phyloP scores from a whole-genome alignment of 1,140 invertebrate species.

The Meloidogyne hapla region DNA sequence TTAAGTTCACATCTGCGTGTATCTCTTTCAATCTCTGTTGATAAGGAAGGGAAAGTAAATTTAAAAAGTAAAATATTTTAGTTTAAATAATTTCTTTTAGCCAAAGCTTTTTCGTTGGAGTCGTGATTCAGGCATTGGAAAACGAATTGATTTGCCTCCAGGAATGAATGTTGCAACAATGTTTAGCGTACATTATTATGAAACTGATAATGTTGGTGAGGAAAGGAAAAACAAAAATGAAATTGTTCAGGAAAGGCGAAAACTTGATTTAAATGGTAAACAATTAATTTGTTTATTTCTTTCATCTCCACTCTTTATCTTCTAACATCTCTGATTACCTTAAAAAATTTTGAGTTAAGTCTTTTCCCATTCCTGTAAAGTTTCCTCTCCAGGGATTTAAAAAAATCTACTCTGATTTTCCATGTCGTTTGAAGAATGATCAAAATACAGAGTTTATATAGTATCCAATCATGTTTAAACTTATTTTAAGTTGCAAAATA shows the following conservation, averaged over 20 bases:
- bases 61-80: neutral
- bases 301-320: no score
- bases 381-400: no score
- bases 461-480: no score
- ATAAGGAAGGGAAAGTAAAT: neutral
- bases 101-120: constrained; percentile 21
- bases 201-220: neutral
- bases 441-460: no score
- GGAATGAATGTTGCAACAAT: constrained; percentile 13
- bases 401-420: no score
- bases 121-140: constrained; percentile 8
- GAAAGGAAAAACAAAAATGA: constrained; percentile 2
- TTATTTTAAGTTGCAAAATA: no score
- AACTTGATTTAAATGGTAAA: neutral
- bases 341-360: no score
- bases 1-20: constrained; percentile 23
- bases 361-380: no score
- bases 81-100: neutral
- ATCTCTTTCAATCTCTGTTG: constrained; percentile 18
- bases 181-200: constrained; percentile 25
- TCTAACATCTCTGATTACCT: no score
- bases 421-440: no score
- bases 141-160: constrained; percentile 22
- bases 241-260: constrained; percentile 14
- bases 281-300: no score